Conservation (phyloP, 2,113 vertebrate genomes). For the Phrynosoma platyrhinos region DNA sequence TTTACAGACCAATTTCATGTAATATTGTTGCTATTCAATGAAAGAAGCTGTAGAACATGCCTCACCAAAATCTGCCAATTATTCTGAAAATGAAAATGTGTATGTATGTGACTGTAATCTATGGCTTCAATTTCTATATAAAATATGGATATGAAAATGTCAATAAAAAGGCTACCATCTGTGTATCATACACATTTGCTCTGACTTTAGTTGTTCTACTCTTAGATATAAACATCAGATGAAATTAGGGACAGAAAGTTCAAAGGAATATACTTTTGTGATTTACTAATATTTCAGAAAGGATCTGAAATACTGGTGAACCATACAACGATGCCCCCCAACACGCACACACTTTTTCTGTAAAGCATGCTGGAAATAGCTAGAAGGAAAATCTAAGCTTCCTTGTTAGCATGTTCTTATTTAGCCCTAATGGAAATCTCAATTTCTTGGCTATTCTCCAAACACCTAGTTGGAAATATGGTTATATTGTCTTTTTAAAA, state of each 20-base stretch:
- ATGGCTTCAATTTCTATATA: no score
- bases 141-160: no score
- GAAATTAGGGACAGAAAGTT: background rate
- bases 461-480: no score
- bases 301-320: no score
- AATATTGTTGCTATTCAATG: background rate
- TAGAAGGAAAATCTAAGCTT: background rate
- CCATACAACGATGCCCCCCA: no score
- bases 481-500: no score
- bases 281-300: background rate
- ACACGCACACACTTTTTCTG: no score
- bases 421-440: background rate
- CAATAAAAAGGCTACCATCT: background rate
- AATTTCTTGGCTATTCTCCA: background rate
- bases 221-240: background rate
- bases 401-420: background rate
- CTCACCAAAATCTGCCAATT: background rate
- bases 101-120: no score
- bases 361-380: background rate
- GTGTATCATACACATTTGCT: background rate
- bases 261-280: background rate
- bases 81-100: background rate
- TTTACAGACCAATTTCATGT: background rate
- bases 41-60: background rate
- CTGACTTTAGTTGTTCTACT: background rate